phyloP scores from a whole-genome alignment of 2,888 invertebrate species.

The Epsilonema sp. region DNA sequence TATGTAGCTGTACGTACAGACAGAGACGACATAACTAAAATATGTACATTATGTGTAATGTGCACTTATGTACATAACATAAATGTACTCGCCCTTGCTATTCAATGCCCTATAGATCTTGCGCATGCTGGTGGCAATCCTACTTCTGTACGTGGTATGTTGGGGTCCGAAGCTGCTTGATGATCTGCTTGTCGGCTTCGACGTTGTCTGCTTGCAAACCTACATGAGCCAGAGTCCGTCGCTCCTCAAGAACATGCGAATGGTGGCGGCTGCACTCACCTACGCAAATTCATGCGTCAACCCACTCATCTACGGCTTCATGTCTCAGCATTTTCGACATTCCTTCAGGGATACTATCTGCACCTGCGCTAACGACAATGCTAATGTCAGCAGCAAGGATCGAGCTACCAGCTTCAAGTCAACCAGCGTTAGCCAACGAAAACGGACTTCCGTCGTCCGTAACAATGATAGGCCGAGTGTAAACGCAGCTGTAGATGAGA shows the following conservation, averaged over 20 bases:
- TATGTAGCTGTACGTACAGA: no score
- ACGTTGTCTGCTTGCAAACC: conserved; percentile 35
- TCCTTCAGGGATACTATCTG: conserved; percentile 32
- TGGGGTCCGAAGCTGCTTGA: conserved; percentile 48
- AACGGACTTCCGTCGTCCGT: no score
- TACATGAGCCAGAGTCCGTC: conserved; percentile 32
- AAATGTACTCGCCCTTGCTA: background rate
- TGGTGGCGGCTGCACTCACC: conserved; percentile 42
- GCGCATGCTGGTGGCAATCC: conserved; percentile 50
- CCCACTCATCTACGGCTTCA: conserved; percentile 52
- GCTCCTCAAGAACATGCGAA: conserved; percentile 41
- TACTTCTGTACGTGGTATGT: conserved; percentile 46
- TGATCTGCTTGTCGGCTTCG: conserved; percentile 45
- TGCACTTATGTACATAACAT: no score
- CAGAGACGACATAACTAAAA: no score
- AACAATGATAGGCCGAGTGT: no score
- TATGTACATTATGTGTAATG: no score
- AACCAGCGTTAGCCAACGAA: no score
- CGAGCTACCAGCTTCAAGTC: no score
- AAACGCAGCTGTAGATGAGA: no score
- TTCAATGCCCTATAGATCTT: background rate
- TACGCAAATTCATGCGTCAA: conserved; percentile 53
- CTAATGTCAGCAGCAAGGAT: no score
- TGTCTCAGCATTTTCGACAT: conserved; percentile 47
- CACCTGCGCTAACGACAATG: no score